These are phyloP conservation scores for Drosophila lutescens DNA, from an alignment of 2,888 invertebrate genomes.

Conservation along the genomic window DNA sequence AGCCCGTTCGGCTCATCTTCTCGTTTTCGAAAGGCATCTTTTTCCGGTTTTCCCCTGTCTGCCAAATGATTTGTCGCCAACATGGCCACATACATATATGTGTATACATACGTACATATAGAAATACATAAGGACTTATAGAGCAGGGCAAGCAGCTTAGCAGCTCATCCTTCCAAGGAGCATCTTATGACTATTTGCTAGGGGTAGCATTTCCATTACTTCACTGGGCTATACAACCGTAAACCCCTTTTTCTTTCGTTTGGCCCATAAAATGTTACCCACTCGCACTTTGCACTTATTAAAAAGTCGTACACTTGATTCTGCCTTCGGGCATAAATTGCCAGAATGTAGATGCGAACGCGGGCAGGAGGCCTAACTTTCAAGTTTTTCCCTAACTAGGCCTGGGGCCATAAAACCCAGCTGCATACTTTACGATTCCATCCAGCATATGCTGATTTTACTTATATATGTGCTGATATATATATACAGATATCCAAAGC, in stretches of 20 bases:
- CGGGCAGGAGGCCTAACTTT: constrained; percentile 60
- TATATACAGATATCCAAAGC: neutral
- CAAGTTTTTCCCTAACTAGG: constrained; percentile 56
- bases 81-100: constrained; percentile 15
- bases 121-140: constrained; percentile 25
- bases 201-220: constrained; percentile 45
- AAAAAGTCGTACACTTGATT: constrained; percentile 68
- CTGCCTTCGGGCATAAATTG: constrained; percentile 60
- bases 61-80: constrained; percentile 64
- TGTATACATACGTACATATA: neutral
- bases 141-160: constrained; percentile 53
- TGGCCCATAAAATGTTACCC: constrained; percentile 42
- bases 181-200: constrained; percentile 45
- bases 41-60: constrained; percentile 12
- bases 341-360: constrained; percentile 22
- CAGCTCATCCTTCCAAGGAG: constrained; percentile 26
- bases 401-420: constrained; percentile 70
- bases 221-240: constrained; percentile 22
- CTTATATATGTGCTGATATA: constrained; percentile 11
- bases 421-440: constrained; percentile 72
- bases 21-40: constrained; percentile 24
- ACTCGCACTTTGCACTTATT: constrained; percentile 75
- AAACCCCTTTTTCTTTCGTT: neutral
- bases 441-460: constrained; percentile 72
- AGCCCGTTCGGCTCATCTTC: constrained; percentile 32